Evolutionary conservation across 2,888 invertebrate species (phyloP).

Genomic region (Tholera decimalis): DNA sequence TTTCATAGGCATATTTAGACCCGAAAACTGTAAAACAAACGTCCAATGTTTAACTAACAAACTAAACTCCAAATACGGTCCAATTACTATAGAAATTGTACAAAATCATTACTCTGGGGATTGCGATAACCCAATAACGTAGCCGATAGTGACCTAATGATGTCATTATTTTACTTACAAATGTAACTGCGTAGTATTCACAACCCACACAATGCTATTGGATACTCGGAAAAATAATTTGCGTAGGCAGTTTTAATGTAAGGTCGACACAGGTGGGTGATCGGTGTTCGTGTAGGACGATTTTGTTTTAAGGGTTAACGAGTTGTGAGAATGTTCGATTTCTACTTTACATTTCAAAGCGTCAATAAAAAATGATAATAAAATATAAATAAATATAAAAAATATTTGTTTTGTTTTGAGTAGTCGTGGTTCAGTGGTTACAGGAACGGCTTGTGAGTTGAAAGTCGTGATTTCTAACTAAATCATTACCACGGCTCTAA

Average conservation of each 20-base stretch:
- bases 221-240: slow-evolving; percentile 14
- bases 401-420: no score
- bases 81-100: slow-evolving; percentile 7
- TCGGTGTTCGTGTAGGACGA: no score
- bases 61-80: neutral
- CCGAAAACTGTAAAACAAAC: neutral
- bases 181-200: neutral
- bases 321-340: no score
- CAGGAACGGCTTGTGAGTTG: no score
- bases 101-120: slow-evolving; percentile 19
- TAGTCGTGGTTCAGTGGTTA: no score
- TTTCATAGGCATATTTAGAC: neutral
- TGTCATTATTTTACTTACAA: slow-evolving; percentile 3
- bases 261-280: neutral
- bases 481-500: no score
- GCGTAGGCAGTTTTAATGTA: neutral
- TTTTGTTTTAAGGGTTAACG: no score
- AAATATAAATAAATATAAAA: no score
- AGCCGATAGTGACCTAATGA: slow-evolving; percentile 26
- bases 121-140: slow-evolving; percentile 11
- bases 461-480: no score
- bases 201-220: neutral
- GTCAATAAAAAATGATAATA: no score
- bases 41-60: neutral
- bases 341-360: no score